Percentiles rank a stretch among this genome's conserved stretches.
phyloP scores from a whole-genome alignment of 2,797 vertebrate genomes.

The Atherinosoma microstoma region DNA sequence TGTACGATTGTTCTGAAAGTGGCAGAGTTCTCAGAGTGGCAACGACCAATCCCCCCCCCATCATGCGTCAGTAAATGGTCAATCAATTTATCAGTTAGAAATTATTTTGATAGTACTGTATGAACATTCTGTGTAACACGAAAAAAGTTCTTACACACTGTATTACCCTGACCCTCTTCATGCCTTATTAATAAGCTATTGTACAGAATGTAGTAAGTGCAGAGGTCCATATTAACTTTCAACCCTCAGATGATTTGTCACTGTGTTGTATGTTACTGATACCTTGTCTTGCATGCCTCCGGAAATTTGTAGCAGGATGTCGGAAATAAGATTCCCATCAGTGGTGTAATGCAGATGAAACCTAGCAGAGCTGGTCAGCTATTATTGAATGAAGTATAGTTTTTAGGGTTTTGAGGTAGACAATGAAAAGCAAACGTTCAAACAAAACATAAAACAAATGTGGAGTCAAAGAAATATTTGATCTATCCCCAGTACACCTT shows the following conservation, averaged over 20 bases:
- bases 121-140: constrained; percentile 25
- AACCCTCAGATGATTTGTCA: constrained; percentile 76
- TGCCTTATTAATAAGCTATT: constrained; percentile 76
- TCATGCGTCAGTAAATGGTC: too few species aligned
- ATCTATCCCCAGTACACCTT: constrained; percentile 47
- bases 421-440: constrained; percentile 34
- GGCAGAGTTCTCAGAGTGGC: too few species aligned
- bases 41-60: too few species aligned
- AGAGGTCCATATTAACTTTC: constrained; percentile 76
- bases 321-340: constrained; percentile 73
- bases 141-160: constrained; percentile 35
- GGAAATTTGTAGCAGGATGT: constrained; percentile 79
- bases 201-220: constrained; percentile 70
- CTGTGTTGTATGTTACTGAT: constrained; percentile 79
- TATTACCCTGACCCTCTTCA: constrained; percentile 57
- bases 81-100: not conserved
- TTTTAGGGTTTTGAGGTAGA: constrained; percentile 46
- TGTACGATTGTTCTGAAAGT: not conserved
- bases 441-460: constrained; percentile 11
- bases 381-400: constrained; percentile 51
- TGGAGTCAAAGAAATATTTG: constrained; percentile 30
- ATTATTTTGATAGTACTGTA: not conserved
- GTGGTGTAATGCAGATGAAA: constrained; percentile 47
- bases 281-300: constrained; percentile 61
- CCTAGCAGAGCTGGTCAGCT: constrained; percentile 46